Base-by-base conservation (phyloP, 2,888 invertebrate species). In the Mesoligia furuncula region DNA sequence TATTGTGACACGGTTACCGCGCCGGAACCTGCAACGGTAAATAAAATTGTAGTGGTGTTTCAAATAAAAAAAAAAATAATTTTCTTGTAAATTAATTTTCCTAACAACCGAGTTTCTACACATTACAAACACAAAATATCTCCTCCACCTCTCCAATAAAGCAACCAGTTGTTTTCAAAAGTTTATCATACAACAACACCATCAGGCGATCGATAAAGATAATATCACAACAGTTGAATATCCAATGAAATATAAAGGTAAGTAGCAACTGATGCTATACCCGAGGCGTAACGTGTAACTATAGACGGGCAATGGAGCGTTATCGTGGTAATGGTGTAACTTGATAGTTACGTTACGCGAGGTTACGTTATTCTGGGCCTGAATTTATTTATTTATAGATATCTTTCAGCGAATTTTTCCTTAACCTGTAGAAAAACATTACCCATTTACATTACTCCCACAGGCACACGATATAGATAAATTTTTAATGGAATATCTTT, bases 181-280 rank as follows among this genome's bases (percentile, higher is more conserved):
- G n/a, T 51, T 77, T 69, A 78, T n/a, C 64, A 27, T 20, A 57
- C 39, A 36, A 66, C 20, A 66, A 59, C 69, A 42, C 59, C 42
- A n/a, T 31, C 61, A 48, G 39, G 45, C 64, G 42, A 61, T 59
- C 51, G 17, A 65, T 70, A 36, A 27, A 31, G 6, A n/a, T 65
- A 65, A 69, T 48, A 64, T 42, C 31, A 64, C n/a, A 78, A 77
- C 62, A 64, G 15, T n/a, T 57, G 48, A 78, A 78, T 64, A 68
- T 36, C 51, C 48, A 66, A 42, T 75, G 42, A 27, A 31, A 68
- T 17, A 9, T 69, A 83, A 77, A 65, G 59, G 84, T 69, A 24
- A 15, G 51, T 15, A 7, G 0, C n/a, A 36, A 84, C 59, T 66
- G 42, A 36, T 59, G 57, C 48, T 17, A 20, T 17, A 20, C 11